Base-by-base conservation (phyloP, 2,113 vertebrate genomes). In the Osmerus mordax region DNA sequence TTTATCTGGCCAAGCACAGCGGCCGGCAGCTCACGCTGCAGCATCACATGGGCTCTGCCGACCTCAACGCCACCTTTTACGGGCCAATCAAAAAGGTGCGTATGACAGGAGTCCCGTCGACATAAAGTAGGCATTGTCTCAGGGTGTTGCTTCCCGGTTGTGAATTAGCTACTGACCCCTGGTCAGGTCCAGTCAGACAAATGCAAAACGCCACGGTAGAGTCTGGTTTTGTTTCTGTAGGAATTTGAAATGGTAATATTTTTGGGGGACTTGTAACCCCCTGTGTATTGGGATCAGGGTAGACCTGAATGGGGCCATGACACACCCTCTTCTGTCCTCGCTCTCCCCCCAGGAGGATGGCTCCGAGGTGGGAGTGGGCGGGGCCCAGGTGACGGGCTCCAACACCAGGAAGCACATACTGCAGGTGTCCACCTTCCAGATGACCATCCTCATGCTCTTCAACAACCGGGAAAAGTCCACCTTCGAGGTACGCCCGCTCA, bases 381-480 rank as follows among this genome's bases (percentile, higher is more conserved):
- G 97, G 21, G 97, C 97, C 67, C 96, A 98, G 85, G 96, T 99
- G 41, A 99, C 97, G 3, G 97, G 97, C 83, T 98, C 96, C 69
- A 99, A 99, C 78, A 97, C 97, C 18, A 92, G 97, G 88, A 99
- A 99, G 88, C 97, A 99, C 91, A 99, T 99, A 90, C 77, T 99
- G 78, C 97, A 99, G 89, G 97, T 99, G 53, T 99, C 97, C 68
- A 99, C 97, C 82, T 99, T 99, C 89, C 97, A 99, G 91, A 99
- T 99, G 97, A 99, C 97, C 14, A 99, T 99, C 92, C 92, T 99
- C 81, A 99, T 99, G 96, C 95, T 99, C 59, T 99, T 99, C 80
- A 99, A 99, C 90, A 99, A 97, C 89, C 94, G 97, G 89, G 97
- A 99, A 81, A 99, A 98, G 80, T 99, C 95, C 4, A 96, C 94